phyloP scores from a whole-genome alignment of 2,888 invertebrate genomes.

The Sinopyrophorus schimmeli region DNA sequence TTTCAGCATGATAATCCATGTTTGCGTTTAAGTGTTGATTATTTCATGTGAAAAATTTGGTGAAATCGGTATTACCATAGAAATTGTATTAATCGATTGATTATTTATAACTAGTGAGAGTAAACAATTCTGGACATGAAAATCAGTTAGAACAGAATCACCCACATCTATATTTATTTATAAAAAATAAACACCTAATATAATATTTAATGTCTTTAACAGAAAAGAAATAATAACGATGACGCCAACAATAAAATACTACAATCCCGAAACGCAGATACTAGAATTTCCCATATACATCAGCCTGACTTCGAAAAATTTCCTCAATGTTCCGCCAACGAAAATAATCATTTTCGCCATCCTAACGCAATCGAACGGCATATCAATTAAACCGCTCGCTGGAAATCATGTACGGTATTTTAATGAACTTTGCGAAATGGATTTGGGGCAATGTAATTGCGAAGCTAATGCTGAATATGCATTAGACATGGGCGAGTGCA shows the following conservation, averaged over 20 bases:
- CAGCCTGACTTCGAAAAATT: constrained; percentile 31
- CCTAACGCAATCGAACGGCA: constrained; percentile 33
- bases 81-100: too few relatives aligned
- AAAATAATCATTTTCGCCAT: constrained; percentile 38
- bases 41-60: too few relatives aligned
- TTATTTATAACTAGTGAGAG: too few relatives aligned
- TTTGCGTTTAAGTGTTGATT: too few relatives aligned
- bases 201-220: too few relatives aligned
- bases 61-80: too few relatives aligned
- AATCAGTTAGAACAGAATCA: too few relatives aligned
- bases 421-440: constrained; percentile 24
- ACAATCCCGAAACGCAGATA: constrained; percentile 31
- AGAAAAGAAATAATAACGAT: constrained; percentile 25
- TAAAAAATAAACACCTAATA: too few relatives aligned
- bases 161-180: too few relatives aligned
- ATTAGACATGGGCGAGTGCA: constrained; percentile 39
- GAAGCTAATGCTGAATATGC: constrained; percentile 15
- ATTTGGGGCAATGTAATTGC: constrained; percentile 36
- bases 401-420: constrained; percentile 9
- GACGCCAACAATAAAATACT: constrained; percentile 18
- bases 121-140: too few relatives aligned
- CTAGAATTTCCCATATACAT: constrained; percentile 37
- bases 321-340: constrained; percentile 34
- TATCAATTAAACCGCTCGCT: constrained; percentile 24
- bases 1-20: too few relatives aligned